Evolutionary conservation across 2,113 vertebrate species (phyloP).

Genomic region (Potamarius usumacintae): DNA sequence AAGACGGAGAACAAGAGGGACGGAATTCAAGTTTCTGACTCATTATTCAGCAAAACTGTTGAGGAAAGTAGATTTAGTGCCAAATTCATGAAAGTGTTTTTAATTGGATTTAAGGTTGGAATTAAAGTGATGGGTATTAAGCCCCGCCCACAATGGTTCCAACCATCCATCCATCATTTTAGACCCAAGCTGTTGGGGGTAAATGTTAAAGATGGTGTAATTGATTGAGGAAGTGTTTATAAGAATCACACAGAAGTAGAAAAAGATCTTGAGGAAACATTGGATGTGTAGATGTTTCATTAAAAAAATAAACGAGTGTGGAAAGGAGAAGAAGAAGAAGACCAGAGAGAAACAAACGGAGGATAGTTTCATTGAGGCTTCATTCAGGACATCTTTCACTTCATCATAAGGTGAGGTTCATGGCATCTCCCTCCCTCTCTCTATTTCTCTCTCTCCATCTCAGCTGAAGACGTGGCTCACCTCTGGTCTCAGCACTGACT

Average conservation of each 20-base stretch:
- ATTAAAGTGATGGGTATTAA: background rate
- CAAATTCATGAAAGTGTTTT: background rate
- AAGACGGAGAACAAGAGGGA: conserved; percentile 9
- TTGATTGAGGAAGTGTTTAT: background rate
- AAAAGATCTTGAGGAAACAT: background rate
- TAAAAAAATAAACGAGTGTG: background rate
- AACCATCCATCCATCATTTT: background rate
- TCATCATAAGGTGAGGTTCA: conserved; percentile 79
- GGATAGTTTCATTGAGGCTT: conserved; percentile 40
- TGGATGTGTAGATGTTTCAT: background rate
- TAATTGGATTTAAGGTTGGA: background rate
- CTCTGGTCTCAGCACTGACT: conserved; percentile 78
- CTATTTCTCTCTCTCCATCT: conserved; percentile 17
- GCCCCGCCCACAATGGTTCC: background rate
- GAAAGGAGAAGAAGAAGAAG: conserved; percentile 52
- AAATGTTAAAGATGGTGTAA: background rate
- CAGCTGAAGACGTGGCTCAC: conserved; percentile 82
- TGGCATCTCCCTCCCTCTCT: conserved; percentile 62
- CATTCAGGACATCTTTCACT: conserved; percentile 66
- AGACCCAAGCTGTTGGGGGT: background rate
- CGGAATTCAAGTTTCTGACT: conserved; percentile 14
- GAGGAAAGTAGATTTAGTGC: background rate
- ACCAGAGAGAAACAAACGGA: conserved; percentile 35
- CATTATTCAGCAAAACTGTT: background rate
- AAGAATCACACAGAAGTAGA: background rate